phyloP scores from a whole-genome alignment of 1,140 invertebrate species.

The Anadara kagoshimensis region DNA sequence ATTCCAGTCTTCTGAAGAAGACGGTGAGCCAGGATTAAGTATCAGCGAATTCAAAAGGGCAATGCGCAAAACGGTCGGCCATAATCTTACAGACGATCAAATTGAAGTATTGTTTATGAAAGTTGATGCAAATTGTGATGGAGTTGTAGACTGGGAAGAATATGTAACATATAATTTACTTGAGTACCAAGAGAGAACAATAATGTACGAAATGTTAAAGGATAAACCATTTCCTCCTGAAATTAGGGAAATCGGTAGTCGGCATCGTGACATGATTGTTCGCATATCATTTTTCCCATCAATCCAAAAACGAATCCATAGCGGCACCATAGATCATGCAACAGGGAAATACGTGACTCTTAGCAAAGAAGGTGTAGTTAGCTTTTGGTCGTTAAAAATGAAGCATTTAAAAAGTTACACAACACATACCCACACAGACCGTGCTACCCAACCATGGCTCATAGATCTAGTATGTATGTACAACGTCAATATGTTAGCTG shows the following conservation, averaged over 20 bases:
- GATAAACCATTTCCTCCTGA: conserved; percentile 59
- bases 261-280: conserved; percentile 55
- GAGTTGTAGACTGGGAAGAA: conserved; percentile 70
- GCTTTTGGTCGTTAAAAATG: conserved; percentile 59
- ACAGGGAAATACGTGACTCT: conserved; percentile 55
- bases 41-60: conserved; percentile 61
- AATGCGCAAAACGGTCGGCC: conserved; percentile 55
- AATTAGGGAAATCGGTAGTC: conserved; percentile 43
- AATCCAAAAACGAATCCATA: conserved; percentile 37
- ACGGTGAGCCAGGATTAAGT: conserved; percentile 51
- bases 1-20: conserved; percentile 55
- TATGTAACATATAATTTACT: conserved; percentile 67
- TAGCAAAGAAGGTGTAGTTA: conserved; percentile 57
- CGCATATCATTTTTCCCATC: conserved; percentile 51
- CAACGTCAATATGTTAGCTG: conserved; percentile 62
- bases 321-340: conserved; percentile 35
- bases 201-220: conserved; percentile 60
- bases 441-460: conserved; percentile 55
- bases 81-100: conserved; percentile 50
- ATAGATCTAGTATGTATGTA: conserved; percentile 61
- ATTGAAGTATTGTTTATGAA: conserved; percentile 66
- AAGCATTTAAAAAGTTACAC: conserved; percentile 47
- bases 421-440: conserved; percentile 28
- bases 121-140: conserved; percentile 70
- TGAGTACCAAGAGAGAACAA: conserved; percentile 64